Base-by-base conservation (phyloP, 2,797 vertebrate genomes). In the Perdix hodgsoniae region DNA sequence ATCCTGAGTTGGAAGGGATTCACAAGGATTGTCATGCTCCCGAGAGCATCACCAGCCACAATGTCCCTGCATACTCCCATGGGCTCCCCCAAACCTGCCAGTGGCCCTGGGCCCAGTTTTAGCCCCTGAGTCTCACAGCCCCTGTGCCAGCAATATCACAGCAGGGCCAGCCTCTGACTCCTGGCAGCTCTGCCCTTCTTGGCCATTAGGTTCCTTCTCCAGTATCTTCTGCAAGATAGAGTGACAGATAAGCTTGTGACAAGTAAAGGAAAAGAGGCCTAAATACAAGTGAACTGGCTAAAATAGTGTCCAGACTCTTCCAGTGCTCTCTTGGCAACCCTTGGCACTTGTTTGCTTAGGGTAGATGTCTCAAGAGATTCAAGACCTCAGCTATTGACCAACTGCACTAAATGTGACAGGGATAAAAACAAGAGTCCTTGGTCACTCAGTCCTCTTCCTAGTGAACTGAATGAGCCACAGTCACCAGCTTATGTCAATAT, bases 1-100 rank as follows among this genome's bases (percentile, higher is more conserved):
- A 44, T 19, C 17, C 42, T 44, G 18, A 44, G 17, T 44, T 44
- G 42, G 42, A 19, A 44, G 42, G 42, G 42, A 10, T 2, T 1
- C 42, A 19, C 17, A 44, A 44, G 17, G 42, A 44, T 39, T 50
- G 35, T 42, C 49, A 59, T 33, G 18, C 35, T 17, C 3, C 31
- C 44, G 35, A 78, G 33, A 21, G 45, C 10, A 75, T 13, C 39
- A 44, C 8, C 3, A 63, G 49, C 17, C 54, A n/a, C 65, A 8
- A 21, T 63, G 63, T 42, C 29, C 26, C 42, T 81, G 29, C 14
- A 12, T 15, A 2, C 3, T 67, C 7, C 1, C 16, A 64, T 33
- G 18, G 11, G 10, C n/a, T 82, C 5, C 1, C 10, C 5, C 2
- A 3, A 16, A 8, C 8, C 29, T 54, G 4, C 5, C 7, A 33